Evolutionary conservation across 2,888 invertebrate species (phyloP).

Genomic region (Cremastobaeus sp.): DNA sequence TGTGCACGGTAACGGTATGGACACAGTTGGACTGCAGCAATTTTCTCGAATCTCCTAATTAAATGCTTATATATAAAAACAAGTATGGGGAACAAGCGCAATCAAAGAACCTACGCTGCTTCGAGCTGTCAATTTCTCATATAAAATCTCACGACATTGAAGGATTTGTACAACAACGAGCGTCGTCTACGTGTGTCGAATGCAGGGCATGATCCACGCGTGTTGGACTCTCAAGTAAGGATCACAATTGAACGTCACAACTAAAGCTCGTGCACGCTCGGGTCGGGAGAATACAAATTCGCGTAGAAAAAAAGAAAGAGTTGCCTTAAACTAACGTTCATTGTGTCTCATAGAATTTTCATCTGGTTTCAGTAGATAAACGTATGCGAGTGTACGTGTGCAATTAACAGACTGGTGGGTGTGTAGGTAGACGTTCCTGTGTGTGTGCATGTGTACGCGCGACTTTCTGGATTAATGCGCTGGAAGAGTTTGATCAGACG

Average conservation of each 20-base stretch:
- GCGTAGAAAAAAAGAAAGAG: slow-evolving; percentile 55
- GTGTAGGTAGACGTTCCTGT: background rate
- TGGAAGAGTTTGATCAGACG: slow-evolving; percentile 47
- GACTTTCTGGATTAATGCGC: slow-evolving; percentile 37
- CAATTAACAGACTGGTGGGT: slow-evolving; percentile 1
- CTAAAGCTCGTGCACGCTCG: slow-evolving; percentile 44
- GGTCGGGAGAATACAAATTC: slow-evolving; percentile 48
- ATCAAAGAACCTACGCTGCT: no score
- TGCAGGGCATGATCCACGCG: background rate
- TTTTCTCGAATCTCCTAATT: no score
- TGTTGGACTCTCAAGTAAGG: background rate
- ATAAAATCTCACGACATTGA: no score
- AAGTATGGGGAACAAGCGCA: no score
- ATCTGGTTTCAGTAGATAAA: background rate
- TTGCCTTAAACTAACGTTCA: slow-evolving; percentile 52
- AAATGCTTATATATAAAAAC: no score
- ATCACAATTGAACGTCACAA: slow-evolving; percentile 48
- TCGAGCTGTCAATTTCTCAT: no score
- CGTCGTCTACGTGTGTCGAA: no score
- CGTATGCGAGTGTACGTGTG: background rate
- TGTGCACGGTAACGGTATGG: no score
- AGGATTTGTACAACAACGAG: no score
- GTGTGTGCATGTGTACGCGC: slow-evolving; percentile 31
- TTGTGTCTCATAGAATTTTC: slow-evolving; percentile 26
- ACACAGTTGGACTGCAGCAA: no score